These are phyloP conservation scores for Fregetta grallaria DNA, from an alignment of 2,113 vertebrate genomes.

Conservation along the genomic window DNA sequence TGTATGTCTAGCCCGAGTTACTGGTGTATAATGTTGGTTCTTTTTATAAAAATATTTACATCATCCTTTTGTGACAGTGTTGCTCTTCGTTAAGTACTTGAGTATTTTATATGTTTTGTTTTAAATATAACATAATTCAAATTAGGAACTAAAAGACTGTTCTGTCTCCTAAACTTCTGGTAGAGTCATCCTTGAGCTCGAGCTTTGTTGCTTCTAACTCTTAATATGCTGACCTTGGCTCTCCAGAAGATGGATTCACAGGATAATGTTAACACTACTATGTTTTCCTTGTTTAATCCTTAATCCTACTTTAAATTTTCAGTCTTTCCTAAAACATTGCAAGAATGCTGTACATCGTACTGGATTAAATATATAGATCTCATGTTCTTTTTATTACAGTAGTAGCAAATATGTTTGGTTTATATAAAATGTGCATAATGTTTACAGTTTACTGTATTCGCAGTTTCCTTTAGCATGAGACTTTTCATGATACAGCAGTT, in stretches of 20 bases:
- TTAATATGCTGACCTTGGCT: neutral
- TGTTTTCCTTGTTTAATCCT: neutral
- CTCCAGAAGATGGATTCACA: neutral
- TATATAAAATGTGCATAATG: neutral
- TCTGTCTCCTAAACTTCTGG: neutral
- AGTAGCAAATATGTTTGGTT: neutral
- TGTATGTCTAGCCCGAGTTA: neutral
- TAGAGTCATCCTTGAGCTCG: neutral
- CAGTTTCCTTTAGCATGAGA: neutral
- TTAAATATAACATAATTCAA: neutral
- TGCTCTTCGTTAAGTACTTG: neutral
- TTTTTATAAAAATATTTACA: neutral
- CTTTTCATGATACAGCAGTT: neutral
- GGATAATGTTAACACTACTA: neutral
- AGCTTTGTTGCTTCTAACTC: neutral
- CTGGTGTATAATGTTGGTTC: neutral
- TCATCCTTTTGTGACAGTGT: neutral
- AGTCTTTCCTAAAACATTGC: neutral
- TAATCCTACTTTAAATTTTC: neutral
- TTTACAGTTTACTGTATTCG: neutral
- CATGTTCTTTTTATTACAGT: neutral
- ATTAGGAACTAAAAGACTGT: neutral
- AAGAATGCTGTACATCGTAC: fast-evolving
- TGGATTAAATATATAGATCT: neutral
- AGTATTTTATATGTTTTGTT: neutral